Evolutionary conservation across 37 sponge, comb jelly and placozoan species (phyloP), one percentile per base, ranked within the genome.

Genomic region (Crambe crambe): DNA sequence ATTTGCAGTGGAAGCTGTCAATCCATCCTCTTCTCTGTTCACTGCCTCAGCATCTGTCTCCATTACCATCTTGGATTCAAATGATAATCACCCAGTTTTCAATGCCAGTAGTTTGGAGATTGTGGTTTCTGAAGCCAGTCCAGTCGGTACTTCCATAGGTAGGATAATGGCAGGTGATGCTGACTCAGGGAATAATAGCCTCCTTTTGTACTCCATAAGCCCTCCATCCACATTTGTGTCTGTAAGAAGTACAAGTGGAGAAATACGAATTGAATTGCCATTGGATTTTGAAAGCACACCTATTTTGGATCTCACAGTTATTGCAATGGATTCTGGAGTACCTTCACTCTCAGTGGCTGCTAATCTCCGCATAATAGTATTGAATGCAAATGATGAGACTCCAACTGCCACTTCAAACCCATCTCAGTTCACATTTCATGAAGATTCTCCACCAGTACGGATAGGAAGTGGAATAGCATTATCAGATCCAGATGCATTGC

Each of bases 81-180:
- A 92, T 62, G 89, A 87, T 40, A 60, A 73, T 38, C 32, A 60
- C 42, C 95, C 95, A 56, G 43, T 61, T 26, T 94, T 94, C 68
- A 43, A 79, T n/a, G 58, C 44, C 1, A 27, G 35, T 22, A 23
- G 21, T 9, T 79, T 84, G 56, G 26, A 25, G 12, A 69, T 92
- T 31, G 56, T 68, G 1, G 56, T 87, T 21, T 34, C 56, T 2
- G 93, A 92, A 40, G 27, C 73, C 15, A 31, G 77, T 18, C 18
- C 80, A 18, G 20, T 76, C 23, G 93, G 89, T 1, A 32, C 69
- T 3, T 34, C 30, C 25, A 23, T 92, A 20, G 82, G 77, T 9
- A 43, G 31, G 3, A 58, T 85, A 4, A 59, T 31, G n/a, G 90
- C 90, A 25, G 36, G 34, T 12, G 90, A 90, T 70, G 40, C 25